These are phyloP conservation scores for Trachymyrmex cornetzi DNA, from an alignment of 1,140 invertebrate species.

Conservation along the genomic window DNA sequence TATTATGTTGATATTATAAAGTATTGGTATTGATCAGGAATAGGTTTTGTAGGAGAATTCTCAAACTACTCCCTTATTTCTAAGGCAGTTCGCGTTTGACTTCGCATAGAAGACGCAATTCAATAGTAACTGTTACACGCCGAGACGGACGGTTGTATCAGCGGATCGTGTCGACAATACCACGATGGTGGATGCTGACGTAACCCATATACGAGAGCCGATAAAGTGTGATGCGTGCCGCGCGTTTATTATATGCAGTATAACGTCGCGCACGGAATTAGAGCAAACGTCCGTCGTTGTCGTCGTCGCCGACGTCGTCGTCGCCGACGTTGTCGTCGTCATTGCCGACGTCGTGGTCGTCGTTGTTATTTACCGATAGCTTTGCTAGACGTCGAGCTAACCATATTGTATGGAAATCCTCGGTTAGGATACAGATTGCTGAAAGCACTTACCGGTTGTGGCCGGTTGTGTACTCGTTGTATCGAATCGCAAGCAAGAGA, in stretches of 20 bases:
- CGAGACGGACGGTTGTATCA: constrained; percentile 20
- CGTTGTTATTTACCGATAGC: constrained; percentile 55
- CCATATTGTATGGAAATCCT: constrained; percentile 57
- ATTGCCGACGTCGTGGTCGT: background rate
- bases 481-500: constrained; percentile 34
- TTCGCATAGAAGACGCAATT: constrained; percentile 29
- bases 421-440: constrained; percentile 48
- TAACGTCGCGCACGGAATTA: constrained; percentile 61
- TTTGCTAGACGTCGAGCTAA: constrained; percentile 50
- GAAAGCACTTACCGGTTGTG: constrained; percentile 48
- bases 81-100: constrained; percentile 38
- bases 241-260: constrained; percentile 64
- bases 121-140: constrained; percentile 41
- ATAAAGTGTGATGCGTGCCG: constrained; percentile 69
- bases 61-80: background rate
- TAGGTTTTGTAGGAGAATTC: constrained; percentile 24
- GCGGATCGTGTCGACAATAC: constrained; percentile 42
- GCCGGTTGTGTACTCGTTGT: constrained; percentile 9
- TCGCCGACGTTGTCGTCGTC: background rate
- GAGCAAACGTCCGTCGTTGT: constrained; percentile 27
- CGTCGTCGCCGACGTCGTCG: too few species aligned
- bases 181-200: constrained; percentile 57
- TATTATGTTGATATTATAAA: constrained; percentile 13
- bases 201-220: constrained; percentile 49
- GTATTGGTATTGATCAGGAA: constrained; percentile 7